These are phyloP conservation scores for Sternarchorhynchus goeldii DNA, from an alignment of 2,797 vertebrate species.

Conservation along the genomic window DNA sequence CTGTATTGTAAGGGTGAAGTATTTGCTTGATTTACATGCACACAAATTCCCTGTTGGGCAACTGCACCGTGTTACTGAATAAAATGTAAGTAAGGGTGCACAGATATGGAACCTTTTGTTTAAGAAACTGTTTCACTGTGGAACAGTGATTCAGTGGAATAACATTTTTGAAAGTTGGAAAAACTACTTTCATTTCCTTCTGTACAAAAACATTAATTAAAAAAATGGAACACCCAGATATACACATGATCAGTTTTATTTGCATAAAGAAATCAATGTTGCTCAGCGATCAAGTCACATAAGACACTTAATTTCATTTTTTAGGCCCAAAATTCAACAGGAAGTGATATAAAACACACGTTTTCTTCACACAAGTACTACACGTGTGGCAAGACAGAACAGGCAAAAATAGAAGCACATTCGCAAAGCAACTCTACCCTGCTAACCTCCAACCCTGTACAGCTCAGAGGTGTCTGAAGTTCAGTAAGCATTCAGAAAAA, in stretches of 20 bases:
- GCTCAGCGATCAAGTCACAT: conserved; percentile 71
- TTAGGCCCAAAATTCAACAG: conserved; percentile 69
- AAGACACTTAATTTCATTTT: conserved; percentile 66
- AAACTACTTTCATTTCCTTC: conserved; percentile 7
- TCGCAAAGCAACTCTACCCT: conserved; percentile 68
- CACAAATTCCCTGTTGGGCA: no score
- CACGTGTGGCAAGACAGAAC: conserved; percentile 61
- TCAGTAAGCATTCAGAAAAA: conserved; percentile 70
- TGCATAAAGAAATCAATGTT: conserved; percentile 79
- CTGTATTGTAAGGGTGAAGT: no score
- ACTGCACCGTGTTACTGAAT: no score
- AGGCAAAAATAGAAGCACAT: conserved; percentile 66
- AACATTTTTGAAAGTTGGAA: no score
- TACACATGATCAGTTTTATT: conserved; percentile 77
- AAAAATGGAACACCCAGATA: conserved; percentile 7
- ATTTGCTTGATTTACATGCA: no score
- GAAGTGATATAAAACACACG: conserved; percentile 57
- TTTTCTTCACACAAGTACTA: conserved; percentile 58
- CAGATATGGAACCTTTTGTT: no score
- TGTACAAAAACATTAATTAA: conserved; percentile 25
- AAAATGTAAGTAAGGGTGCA: no score
- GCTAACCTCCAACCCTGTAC: conserved; percentile 72
- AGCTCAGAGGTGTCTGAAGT: conserved; percentile 59
- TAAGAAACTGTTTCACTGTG: no score
- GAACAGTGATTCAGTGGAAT: no score